Evolutionary conservation across 2,888 invertebrate genomes (phyloP).

Genomic region (Dryobota labecula): DNA sequence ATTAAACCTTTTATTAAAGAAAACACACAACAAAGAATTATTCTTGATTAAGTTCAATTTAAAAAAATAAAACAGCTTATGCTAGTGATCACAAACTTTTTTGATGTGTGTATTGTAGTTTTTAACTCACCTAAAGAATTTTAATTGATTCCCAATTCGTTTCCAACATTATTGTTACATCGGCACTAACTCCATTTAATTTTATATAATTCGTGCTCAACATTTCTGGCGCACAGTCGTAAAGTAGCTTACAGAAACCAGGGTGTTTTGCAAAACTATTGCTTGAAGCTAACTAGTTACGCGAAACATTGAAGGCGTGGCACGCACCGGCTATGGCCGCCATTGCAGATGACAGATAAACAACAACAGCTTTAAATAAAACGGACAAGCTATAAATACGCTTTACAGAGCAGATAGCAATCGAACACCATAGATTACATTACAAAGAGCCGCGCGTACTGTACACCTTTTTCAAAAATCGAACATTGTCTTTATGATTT

Average conservation of each 20-base stretch:
- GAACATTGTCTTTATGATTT: slow-evolving; percentile 38
- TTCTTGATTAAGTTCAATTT: too few species aligned
- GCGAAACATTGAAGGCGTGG: slow-evolving; percentile 58
- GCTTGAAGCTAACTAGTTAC: slow-evolving; percentile 56
- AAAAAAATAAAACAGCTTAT: too few species aligned
- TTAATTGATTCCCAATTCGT: slow-evolving; percentile 37
- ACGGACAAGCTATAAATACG: slow-evolving; percentile 53
- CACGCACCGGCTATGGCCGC: slow-evolving; percentile 42
- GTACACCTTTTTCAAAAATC: slow-evolving; percentile 41
- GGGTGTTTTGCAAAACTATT: slow-evolving; percentile 63
- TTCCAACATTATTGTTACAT: slow-evolving; percentile 25
- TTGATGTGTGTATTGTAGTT: too few species aligned
- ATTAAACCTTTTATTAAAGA: too few species aligned
- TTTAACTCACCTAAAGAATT: slow-evolving; percentile 23
- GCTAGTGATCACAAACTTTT: too few species aligned
- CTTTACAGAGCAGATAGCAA: slow-evolving; percentile 49
- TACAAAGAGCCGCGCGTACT: slow-evolving; percentile 47
- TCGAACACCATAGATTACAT: slow-evolving; percentile 55
- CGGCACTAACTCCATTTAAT: slow-evolving; percentile 30
- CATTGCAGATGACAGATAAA: slow-evolving; percentile 67
- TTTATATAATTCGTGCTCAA: slow-evolving; percentile 41
- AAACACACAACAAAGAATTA: too few species aligned
- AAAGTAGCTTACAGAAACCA: slow-evolving; percentile 48
- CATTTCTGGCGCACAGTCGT: slow-evolving; percentile 26
- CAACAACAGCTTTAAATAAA: slow-evolving; percentile 57